Percentiles rank a stretch among this genome's conserved stretches.
These are phyloP conservation scores for Chaenogobius annularis DNA, from an alignment of 2,113 vertebrate species.

Conservation along the genomic window DNA sequence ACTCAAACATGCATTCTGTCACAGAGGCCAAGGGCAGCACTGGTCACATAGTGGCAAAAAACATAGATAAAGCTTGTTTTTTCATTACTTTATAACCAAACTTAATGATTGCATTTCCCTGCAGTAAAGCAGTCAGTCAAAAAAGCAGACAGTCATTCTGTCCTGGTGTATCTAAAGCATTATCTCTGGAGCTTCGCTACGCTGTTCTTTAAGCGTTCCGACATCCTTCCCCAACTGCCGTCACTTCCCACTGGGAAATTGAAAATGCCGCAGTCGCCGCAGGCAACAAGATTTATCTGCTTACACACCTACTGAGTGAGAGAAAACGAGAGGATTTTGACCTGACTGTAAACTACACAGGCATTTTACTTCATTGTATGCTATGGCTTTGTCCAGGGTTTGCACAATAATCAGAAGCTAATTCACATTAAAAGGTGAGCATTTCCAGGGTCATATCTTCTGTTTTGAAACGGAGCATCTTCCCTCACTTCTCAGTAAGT, in stretches of 20 bases:
- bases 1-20: neutral
- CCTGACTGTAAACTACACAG: conserved; percentile 13
- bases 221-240: conserved; percentile 67
- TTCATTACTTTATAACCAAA: conserved; percentile 13
- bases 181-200: conserved; percentile 70
- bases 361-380: conserved; percentile 15
- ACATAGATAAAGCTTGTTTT: neutral
- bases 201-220: conserved; percentile 70
- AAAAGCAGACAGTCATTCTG: conserved; percentile 52
- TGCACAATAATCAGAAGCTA: conserved; percentile 29
- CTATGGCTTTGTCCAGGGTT: neutral
- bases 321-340: conserved; percentile 30
- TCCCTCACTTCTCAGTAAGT: conserved; percentile 55
- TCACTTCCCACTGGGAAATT: conserved; percentile 75
- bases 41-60: neutral
- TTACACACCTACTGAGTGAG: conserved; percentile 73
- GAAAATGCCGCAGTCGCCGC: conserved; percentile 72
- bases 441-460: neutral
- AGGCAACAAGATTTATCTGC: conserved; percentile 71
- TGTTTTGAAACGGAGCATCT: conserved; percentile 30
- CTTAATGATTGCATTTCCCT: conserved; percentile 8
- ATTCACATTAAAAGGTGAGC: conserved; percentile 17
- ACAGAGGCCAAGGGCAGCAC: neutral
- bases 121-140: conserved; percentile 45
- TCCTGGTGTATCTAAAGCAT: conserved; percentile 73